phyloP scores from a whole-genome alignment of 1,140 invertebrate genomes.

The Ditylenchus dipsaci region DNA sequence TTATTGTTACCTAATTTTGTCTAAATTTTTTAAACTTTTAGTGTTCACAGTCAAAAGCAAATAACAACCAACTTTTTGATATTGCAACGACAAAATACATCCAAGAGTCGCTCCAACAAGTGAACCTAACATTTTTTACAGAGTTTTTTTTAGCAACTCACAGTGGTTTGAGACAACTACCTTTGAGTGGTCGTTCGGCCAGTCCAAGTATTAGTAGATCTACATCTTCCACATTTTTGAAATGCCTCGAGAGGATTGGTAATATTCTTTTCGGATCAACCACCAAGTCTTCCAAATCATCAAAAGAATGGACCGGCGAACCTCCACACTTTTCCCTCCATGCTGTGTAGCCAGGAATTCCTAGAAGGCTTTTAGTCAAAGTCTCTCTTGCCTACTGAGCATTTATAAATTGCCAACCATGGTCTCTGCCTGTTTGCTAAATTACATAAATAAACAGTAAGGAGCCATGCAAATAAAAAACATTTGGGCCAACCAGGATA shows the following conservation, averaged over 20 bases:
- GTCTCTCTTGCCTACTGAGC: no score
- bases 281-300: conserved; percentile 39
- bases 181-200: conserved; percentile 69
- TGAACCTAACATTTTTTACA: conserved; percentile 36
- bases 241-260: conserved; percentile 34
- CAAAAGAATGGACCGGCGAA: conserved; percentile 57
- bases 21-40: no score
- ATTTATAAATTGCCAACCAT: conserved; percentile 60
- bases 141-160: no score
- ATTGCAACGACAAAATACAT: conserved; percentile 79
- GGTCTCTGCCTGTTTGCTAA: conserved; percentile 76
- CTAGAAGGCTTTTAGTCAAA: no score
- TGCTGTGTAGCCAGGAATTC: conserved; percentile 73
- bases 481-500: conserved; percentile 48
- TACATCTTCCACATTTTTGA: conserved; percentile 68
- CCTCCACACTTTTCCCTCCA: conserved; percentile 75
- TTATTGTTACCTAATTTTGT: not conserved
- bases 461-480: no score
- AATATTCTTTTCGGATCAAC: conserved; percentile 33
- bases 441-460: no score
- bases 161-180: no score
- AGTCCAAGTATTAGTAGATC: conserved; percentile 77
- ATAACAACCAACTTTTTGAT: conserved; percentile 61
- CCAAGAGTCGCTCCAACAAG: conserved; percentile 76
- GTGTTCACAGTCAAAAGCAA: no score